Evolutionary conservation across 1,140 invertebrate genomes (phyloP), one percentile per base, ranked within the genome.

Genomic region (Pseudomyrmex pallidus): DNA sequence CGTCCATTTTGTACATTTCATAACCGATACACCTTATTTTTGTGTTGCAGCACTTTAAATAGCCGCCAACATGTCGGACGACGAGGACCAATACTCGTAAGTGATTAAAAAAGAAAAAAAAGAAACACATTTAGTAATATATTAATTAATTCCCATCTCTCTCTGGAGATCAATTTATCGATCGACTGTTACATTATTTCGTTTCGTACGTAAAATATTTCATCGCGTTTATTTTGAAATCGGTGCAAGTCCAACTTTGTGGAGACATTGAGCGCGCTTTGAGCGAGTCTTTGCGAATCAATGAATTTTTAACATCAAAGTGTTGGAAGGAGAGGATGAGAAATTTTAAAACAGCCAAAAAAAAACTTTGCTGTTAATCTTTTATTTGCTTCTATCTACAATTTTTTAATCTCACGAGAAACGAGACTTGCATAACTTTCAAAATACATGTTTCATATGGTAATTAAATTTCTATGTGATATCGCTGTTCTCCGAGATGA

Each of bases 71-170:
- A 94, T 94, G 94, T 94, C 94, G 89, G 94, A 94, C 93, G 94
- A 94, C 88, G 94, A 94, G 93, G 94, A 94, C 70, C 93, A 94
- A 94, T 94, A 94, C 93, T 94, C 94, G 94, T 94, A 90, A 94
- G 94, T 94, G 94, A 59, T 22, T 25, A 20, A 59, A 0, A 15
- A 12, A 35, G 7, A 35, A 35, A 35, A 35, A 35, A 35, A 35
- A 25, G 1, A 22, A 22, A 22, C 20, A 35, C 5, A 35, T 7
- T 35, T 35, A 35, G 35, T 35, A 35, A 35, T 7, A 35, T 7
- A 35, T 35, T 35, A 35, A 35, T 35, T 35, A 35, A 35, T 7
- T 35, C 5, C 35, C 35, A 35, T 35, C 35, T 70, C 35, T 70
- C 15, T 44, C 12, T 54, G n/a, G 0, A 74, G 17, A 7, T 1